phyloP scores from a whole-genome alignment of 2,888 invertebrate genomes.

The Carcina quercana region DNA sequence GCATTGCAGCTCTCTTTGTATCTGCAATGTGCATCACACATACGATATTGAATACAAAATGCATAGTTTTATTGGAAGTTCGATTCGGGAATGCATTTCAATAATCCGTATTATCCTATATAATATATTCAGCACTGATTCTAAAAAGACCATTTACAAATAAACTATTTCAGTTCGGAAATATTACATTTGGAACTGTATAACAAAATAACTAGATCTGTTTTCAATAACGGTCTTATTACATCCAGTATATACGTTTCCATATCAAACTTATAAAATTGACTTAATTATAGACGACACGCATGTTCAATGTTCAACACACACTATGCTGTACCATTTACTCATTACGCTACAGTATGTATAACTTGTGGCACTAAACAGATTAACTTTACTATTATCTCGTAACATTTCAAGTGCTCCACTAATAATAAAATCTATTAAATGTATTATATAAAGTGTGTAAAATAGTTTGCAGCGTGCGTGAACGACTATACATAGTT shows the following conservation, averaged over 20 bases:
- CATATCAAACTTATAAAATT: conserved; percentile 56
- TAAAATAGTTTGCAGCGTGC: conserved; percentile 39
- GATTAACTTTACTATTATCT: conserved; percentile 17
- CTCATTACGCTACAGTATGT: conserved; percentile 30
- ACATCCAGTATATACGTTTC: conserved; percentile 14
- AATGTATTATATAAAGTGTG: conserved; percentile 25
- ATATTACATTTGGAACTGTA: too few species aligned
- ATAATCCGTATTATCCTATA: conserved; percentile 36
- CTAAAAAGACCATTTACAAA: conserved; percentile 12
- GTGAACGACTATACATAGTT: conserved; percentile 28
- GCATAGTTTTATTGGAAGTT: conserved; percentile 52
- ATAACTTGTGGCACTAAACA: conserved; percentile 32
- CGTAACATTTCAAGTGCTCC: conserved; percentile 29
- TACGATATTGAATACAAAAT: conserved; percentile 48
- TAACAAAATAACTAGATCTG: too few species aligned
- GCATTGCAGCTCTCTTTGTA: too few species aligned
- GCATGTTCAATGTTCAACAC: conserved; percentile 40
- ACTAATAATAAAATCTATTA: conserved; percentile 29
- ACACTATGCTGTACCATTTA: conserved; percentile 24
- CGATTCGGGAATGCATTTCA: conserved; percentile 60
- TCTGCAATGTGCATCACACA: too few species aligned
- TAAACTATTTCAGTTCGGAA: too few species aligned
- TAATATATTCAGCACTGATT: conserved; percentile 11
- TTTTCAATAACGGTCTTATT: too few species aligned
- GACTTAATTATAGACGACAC: conserved; percentile 51